phyloP scores from a whole-genome alignment of 2,113 vertebrate species.

The Ceyx cyanopectus region DNA sequence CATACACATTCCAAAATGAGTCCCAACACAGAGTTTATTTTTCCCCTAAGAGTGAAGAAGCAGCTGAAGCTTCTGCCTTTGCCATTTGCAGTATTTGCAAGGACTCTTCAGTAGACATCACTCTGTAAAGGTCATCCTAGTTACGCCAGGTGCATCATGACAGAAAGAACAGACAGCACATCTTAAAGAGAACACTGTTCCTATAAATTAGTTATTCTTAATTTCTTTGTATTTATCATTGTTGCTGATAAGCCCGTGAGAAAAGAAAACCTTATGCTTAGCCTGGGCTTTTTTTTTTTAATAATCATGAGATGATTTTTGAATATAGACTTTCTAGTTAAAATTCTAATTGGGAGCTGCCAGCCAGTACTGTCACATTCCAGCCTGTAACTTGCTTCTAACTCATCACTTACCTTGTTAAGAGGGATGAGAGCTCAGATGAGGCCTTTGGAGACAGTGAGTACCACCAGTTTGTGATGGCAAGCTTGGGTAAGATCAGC shows the following conservation, averaged over 20 bases:
- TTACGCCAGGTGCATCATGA: neutral
- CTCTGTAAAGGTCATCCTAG: neutral
- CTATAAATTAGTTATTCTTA: neutral
- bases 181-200: neutral
- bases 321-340: neutral
- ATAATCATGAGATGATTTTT: neutral
- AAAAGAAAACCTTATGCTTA: neutral
- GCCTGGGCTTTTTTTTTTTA: neutral
- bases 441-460: neutral
- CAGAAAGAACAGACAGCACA: neutral
- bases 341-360: neutral
- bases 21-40: neutral
- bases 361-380: neutral
- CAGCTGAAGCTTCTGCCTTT: neutral
- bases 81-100: neutral
- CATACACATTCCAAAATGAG: neutral
- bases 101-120: neutral
- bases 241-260: neutral
- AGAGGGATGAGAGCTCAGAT: neutral
- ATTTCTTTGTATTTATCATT: neutral
- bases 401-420: neutral
- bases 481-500: neutral
- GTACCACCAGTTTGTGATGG: neutral
- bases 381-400: slow-evolving; percentile 3
- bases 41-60: neutral